Evolutionary conservation across 2,113 vertebrate genomes (phyloP).

Genomic region (chimpanzee (Pan troglodytes)): DNA sequence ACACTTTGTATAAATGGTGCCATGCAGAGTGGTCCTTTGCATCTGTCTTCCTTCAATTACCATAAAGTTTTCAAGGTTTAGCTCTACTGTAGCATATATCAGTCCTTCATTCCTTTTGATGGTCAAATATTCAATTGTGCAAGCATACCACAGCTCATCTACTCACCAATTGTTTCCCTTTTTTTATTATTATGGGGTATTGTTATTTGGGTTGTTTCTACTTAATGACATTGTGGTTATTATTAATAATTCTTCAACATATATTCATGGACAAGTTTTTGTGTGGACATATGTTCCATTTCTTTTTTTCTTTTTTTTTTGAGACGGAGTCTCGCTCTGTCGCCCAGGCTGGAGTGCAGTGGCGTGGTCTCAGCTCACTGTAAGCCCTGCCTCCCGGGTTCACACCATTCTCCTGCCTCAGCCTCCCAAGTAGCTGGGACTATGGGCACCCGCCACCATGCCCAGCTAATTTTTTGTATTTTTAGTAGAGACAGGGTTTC

Average conservation of each 20-base stretch:
- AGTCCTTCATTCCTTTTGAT: not conserved
- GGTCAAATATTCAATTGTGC: not conserved
- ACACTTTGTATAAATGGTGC: not conserved
- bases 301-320: no score
- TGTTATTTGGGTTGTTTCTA: not conserved
- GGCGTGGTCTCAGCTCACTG: no score
- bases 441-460: no score
- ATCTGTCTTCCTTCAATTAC: not conserved
- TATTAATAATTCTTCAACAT: not conserved
- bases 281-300: not conserved
- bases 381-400: no score
- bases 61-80: not conserved
- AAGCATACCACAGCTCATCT: not conserved
- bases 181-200: not conserved
- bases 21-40: not conserved
- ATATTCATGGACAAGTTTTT: not conserved
- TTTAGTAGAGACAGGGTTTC: no score
- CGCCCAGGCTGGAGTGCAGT: no score
- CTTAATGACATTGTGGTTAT: not conserved
- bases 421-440: no score
- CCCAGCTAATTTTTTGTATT: no score
- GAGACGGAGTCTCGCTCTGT: no score
- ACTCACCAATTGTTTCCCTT: not conserved
- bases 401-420: no score
- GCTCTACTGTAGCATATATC: not conserved